These are phyloP conservation scores for Chymomyza costata DNA, from an alignment of 1,140 invertebrate species.

Conservation along the genomic window DNA sequence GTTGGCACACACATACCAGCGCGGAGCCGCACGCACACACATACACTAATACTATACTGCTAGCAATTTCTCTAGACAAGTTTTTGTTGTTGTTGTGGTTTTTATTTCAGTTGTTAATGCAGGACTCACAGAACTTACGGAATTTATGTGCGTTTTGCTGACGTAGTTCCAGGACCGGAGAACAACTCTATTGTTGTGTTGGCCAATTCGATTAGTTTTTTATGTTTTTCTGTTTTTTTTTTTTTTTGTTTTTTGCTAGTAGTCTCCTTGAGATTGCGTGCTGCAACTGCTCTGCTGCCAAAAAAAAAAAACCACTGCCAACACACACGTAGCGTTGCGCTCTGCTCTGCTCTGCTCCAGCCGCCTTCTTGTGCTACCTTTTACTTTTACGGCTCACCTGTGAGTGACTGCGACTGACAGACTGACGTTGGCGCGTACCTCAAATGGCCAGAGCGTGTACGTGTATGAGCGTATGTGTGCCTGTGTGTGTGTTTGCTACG, in stretches of 20 bases:
- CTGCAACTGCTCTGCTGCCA: too few species aligned
- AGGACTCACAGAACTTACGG: constrained; percentile 41
- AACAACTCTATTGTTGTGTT: constrained; percentile 11
- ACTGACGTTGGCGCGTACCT: neutral
- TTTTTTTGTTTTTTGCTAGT: constrained; percentile 1
- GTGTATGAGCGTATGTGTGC: constrained; percentile 7
- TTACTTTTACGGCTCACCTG: constrained; percentile 49
- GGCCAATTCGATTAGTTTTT: too few species aligned
- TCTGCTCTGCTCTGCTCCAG: constrained; percentile 24
- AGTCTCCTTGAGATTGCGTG: too few species aligned
- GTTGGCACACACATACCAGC: constrained; percentile 29
- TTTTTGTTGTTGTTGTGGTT: constrained; percentile 3
- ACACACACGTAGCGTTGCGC: constrained; percentile 8
- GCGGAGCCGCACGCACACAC: constrained; percentile 4
- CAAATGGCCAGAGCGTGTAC: constrained; percentile 13
- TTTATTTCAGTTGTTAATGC: constrained; percentile 2
- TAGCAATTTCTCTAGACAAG: constrained; percentile 34
- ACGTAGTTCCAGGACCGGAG: constrained; percentile 41
- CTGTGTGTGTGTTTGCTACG: constrained; percentile 30
- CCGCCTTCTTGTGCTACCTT: constrained; percentile 36
- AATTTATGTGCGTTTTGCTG: constrained; percentile 34
- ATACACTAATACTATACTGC: constrained; percentile 1
- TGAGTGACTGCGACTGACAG: constrained; percentile 29
- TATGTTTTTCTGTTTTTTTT: neutral
- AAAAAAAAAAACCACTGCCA: neutral